Evolutionary conservation across 2,113 vertebrate genomes (phyloP), one percentile per base, ranked within the genome.

Genomic region (Stomatorhinus ivindoensis): DNA sequence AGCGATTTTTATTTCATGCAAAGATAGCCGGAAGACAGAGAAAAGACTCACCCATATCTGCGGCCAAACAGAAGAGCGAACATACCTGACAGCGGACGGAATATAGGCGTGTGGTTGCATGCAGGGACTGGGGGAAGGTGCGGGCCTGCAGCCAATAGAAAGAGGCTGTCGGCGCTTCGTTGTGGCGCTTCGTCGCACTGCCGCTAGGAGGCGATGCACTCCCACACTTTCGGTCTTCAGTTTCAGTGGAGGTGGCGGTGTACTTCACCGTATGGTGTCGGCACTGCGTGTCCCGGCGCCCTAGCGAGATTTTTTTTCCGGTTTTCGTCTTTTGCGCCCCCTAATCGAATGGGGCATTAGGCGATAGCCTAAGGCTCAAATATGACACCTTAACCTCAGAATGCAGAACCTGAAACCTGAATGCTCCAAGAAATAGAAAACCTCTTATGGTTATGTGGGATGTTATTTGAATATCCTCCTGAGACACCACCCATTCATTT

Each of bases 11-110:
- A 48, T 86, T 47, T 10, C 4, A 80, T 31, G 4, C 73, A 69
- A 31, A 88, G 31, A 53, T 39, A 46, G 19, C 21, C 10, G 15
- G 82, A 13, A 44, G 55, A 55, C 10, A 61, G 73, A 9, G 31
- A 84, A 44, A 85, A 58, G 51, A 89, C 88, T 89, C 53, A 89
- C 76, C 50, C 17, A 83, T 39, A 89, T 80, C 80, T 84, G 80
- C 80, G 53, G 35, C 50, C 24, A 84, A 44, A 42, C 82, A 84
- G 88, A 89, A 89, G 51, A 89, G 47, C 39, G 47, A 83, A 82
- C 50, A 89, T 61, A 10, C n/a, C 82, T 85, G 88, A 89, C 80
- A 61, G 80, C 24, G 73, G 21, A 89, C 50, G 31, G 27, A 58
- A 53, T 35, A 55, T n/a, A 73, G 50, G 87, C 73, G 76, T 21